Conservation (phyloP, 2,888 invertebrate species). For the Cenopis cana region DNA sequence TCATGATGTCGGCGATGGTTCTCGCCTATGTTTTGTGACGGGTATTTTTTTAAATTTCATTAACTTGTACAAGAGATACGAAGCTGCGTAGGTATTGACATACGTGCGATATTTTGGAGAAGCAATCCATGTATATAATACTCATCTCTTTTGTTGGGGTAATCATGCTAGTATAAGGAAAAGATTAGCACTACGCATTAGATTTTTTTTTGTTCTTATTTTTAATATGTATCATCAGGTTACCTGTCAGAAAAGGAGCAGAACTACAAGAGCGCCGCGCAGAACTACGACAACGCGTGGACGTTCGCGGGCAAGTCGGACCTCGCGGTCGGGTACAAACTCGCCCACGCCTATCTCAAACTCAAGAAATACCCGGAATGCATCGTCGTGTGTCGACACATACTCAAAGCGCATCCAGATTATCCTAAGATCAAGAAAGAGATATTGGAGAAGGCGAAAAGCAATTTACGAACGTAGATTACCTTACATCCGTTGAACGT, state of each 20-base stretch:
- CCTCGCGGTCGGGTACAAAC: constrained; percentile 95
- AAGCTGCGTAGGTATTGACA: too few species aligned
- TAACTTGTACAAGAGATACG: too few species aligned
- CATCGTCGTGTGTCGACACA: constrained; percentile 94
- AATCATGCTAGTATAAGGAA: too few species aligned
- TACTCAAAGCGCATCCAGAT: constrained; percentile 92
- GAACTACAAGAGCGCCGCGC: constrained; percentile 93
- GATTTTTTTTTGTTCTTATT: too few species aligned
- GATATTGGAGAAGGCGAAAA: constrained; percentile 95
- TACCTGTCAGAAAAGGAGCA: constrained; percentile 96
- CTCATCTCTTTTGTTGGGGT: too few species aligned
- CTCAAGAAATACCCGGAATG: constrained; percentile 95
- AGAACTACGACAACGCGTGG: constrained; percentile 95
- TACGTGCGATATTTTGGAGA: too few species aligned
- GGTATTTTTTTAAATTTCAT: too few species aligned
- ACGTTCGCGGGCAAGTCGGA: constrained; percentile 92
- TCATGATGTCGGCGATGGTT: too few species aligned
- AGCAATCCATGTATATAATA: too few species aligned
- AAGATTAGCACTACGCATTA: too few species aligned
- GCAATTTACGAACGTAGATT: constrained; percentile 87
- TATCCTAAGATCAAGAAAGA: constrained; percentile 97
- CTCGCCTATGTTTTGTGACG: too few species aligned
- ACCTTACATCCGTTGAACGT: too few species aligned
- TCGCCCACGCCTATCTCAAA: constrained; percentile 96
- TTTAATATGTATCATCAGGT: constrained; percentile 78